phyloP scores from a whole-genome alignment of 1,140 invertebrate genomes.

The Euura lappo region DNA sequence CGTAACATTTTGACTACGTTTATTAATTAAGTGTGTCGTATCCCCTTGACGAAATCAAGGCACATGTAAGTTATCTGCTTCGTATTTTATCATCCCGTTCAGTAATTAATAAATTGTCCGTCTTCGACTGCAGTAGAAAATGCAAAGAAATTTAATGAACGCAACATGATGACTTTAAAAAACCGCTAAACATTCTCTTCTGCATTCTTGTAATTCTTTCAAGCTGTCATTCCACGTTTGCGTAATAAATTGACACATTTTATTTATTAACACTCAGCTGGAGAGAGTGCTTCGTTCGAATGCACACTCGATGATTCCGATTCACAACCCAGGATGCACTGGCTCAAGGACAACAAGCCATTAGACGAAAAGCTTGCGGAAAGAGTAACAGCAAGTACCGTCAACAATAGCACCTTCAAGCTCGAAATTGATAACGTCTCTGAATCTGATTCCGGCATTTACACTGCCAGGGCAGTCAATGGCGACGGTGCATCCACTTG shows the following conservation, averaged over 20 bases:
- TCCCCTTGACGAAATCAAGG: no score
- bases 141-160: no score
- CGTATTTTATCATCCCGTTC: no score
- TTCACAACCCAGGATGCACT: constrained; percentile 68
- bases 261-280: constrained; percentile 65
- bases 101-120: no score
- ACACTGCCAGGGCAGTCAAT: constrained; percentile 90
- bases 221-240: not conserved
- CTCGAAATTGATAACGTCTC: constrained; percentile 82
- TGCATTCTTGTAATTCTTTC: no score
- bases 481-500: constrained; percentile 79
- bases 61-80: no score
- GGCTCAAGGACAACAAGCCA: constrained; percentile 90
- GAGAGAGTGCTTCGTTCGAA: constrained; percentile 84
- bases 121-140: no score
- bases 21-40: no score
- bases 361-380: constrained; percentile 79
- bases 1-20: no score
- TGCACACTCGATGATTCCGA: constrained; percentile 68
- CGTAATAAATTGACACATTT: not conserved
- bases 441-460: constrained; percentile 86
- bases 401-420: constrained; percentile 65
- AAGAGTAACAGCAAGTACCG: constrained; percentile 67
- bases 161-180: no score
- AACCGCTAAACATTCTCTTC: no score